Conservation (phyloP, 2,888 invertebrate species). For the Amblyjoppa fuscipennis region DNA sequence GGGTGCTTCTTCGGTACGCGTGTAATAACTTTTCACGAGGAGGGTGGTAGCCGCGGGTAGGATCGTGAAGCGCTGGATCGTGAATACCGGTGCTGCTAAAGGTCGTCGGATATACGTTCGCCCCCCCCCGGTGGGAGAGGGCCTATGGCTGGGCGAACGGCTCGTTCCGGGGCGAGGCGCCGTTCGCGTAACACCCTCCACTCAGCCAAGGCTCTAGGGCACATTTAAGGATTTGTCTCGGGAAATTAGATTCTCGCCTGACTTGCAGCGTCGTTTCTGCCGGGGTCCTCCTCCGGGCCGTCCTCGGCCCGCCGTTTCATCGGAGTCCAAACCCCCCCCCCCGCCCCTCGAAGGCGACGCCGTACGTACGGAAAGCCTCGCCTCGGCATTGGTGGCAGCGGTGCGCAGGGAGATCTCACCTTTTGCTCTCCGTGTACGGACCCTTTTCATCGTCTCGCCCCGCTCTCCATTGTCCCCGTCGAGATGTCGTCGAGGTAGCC, state of each 20-base stretch:
- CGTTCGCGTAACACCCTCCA: slow-evolving; percentile 61
- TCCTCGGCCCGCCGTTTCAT: slow-evolving; percentile 52
- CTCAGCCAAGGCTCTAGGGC: slow-evolving; percentile 77
- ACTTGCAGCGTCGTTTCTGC: slow-evolving; percentile 77
- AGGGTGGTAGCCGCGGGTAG: slow-evolving; percentile 57
- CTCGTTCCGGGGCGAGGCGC: slow-evolving; percentile 66
- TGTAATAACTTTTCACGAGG: slow-evolving; percentile 65
- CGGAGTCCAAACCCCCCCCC: slow-evolving; percentile 23
- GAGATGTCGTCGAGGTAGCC: slow-evolving; percentile 62
- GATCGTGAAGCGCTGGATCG: slow-evolving; percentile 55
- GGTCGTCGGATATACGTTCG: slow-evolving; percentile 57
- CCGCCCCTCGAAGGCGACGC: slow-evolving; percentile 1
- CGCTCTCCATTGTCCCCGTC: slow-evolving; percentile 67
- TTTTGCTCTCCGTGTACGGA: slow-evolving; percentile 65
- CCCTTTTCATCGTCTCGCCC: slow-evolving; percentile 70
- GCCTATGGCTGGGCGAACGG: slow-evolving; percentile 51
- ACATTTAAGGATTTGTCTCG: slow-evolving; percentile 83
- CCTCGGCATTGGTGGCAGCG: slow-evolving; percentile 18
- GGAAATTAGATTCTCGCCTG: slow-evolving; percentile 83
- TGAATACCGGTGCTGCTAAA: slow-evolving; percentile 43
- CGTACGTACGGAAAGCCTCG: slow-evolving; percentile 37
- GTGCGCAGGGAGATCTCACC: slow-evolving; percentile 69
- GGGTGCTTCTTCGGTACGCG: slow-evolving; percentile 44
- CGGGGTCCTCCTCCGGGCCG: slow-evolving; percentile 63
- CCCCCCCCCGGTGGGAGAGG: slow-evolving; percentile 23